Evolutionary conservation across 2,797 vertebrate species (phyloP).

Genomic region (Echiichthys vipera): DNA sequence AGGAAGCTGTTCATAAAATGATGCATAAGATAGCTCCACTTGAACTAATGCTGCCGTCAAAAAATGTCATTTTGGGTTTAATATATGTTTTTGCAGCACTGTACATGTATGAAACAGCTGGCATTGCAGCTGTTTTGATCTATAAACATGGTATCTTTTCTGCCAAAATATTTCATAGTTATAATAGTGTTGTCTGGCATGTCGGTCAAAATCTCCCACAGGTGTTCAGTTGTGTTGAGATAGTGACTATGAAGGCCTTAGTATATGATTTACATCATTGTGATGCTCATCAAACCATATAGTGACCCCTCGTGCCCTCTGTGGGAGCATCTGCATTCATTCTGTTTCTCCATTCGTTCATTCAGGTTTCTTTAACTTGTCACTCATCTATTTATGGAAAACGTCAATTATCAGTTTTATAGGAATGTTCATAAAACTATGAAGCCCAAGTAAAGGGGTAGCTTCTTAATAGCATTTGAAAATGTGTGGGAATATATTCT

Average conservation of each 20-base stretch:
- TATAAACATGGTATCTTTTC: neutral
- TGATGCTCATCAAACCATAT: slow-evolving; percentile 7
- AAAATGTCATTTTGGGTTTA: neutral
- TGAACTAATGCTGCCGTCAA: neutral
- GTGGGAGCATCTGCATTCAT: slow-evolving; percentile 16
- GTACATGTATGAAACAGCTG: neutral
- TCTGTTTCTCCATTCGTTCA: slow-evolving; percentile 9
- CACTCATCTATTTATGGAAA: neutral
- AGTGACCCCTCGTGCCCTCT: neutral
- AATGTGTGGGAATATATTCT: slow-evolving; percentile 36
- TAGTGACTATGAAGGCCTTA: neutral
- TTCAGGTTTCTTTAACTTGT: slow-evolving; percentile 21
- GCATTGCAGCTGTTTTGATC: neutral
- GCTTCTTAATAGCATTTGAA: slow-evolving; percentile 6
- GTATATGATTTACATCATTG: slow-evolving; percentile 6
- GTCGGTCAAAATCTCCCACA: neutral
- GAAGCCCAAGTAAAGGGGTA: neutral
- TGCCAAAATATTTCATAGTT: no score
- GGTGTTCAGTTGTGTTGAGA: slow-evolving; percentile 3
- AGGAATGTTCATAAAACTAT: slow-evolving; percentile 6
- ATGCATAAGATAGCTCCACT: neutral
- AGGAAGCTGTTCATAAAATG: neutral
- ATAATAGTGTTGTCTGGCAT: neutral
- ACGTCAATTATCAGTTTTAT: slow-evolving; percentile 6
- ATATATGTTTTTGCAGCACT: neutral